These are phyloP conservation scores for Parus major DNA, from an alignment of 2,113 vertebrate species.

Conservation along the genomic window DNA sequence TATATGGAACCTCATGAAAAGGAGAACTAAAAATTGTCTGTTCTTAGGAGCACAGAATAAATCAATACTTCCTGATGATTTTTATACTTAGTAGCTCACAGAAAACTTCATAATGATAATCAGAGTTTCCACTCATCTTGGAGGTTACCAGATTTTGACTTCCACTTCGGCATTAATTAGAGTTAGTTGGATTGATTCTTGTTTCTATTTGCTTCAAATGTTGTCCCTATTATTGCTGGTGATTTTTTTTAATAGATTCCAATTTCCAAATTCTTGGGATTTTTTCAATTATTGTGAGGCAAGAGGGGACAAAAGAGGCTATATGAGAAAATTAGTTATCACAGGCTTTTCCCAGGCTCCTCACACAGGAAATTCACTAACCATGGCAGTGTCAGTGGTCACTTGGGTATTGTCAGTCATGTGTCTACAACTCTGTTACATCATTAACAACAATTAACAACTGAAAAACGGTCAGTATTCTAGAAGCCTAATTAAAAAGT, in stretches of 20 bases:
- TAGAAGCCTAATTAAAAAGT: background rate
- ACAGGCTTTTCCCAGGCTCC: background rate
- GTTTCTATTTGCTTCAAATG: background rate
- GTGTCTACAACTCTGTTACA: background rate
- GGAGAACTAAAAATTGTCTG: background rate
- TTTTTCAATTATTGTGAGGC: background rate
- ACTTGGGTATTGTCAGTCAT: background rate
- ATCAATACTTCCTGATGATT: background rate
- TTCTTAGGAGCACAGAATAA: background rate
- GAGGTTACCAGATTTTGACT: background rate
- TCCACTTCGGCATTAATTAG: background rate
- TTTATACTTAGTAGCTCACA: background rate
- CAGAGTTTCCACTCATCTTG: background rate
- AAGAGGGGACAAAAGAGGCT: background rate
- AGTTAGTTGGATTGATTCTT: background rate
- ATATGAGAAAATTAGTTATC: background rate
- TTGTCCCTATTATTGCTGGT: background rate
- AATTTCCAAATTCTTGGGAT: background rate
- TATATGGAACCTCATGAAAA: background rate
- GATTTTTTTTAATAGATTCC: background rate
- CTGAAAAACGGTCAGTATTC: background rate
- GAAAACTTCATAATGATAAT: background rate
- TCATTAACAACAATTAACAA: background rate
- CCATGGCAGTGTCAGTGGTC: background rate
- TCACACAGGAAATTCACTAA: background rate